Conservation (phyloP, 2,797 vertebrate genomes). For the Gephyroberyx darwinii region DNA sequence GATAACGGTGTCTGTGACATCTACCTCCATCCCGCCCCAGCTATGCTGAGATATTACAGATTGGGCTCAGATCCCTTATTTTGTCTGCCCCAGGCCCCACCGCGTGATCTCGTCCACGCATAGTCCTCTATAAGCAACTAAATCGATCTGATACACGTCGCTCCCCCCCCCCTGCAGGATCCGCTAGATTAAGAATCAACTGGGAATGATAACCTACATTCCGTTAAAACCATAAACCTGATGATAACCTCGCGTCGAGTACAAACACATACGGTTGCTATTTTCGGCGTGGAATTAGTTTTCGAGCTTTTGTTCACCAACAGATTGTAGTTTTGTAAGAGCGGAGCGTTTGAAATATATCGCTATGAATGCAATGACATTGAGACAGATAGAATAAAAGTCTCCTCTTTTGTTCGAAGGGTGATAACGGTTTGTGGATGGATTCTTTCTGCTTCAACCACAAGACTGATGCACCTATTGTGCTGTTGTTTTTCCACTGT, state of each 20-base stretch:
- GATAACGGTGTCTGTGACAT: slow-evolving; percentile 73
- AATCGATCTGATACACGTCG: slow-evolving; percentile 69
- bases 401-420: slow-evolving; percentile 22
- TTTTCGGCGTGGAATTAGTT: slow-evolving; percentile 39
- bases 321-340: slow-evolving; percentile 2
- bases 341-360: background rate
- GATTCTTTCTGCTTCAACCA: slow-evolving; percentile 56
- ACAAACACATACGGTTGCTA: slow-evolving; percentile 19
- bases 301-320: slow-evolving; percentile 15
- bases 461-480: slow-evolving; percentile 51
- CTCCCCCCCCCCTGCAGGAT: slow-evolving; percentile 47
- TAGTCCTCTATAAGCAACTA: slow-evolving; percentile 47
- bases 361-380: background rate
- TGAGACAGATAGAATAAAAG: slow-evolving; percentile 9
- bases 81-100: slow-evolving; percentile 42
- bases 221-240: slow-evolving; percentile 38
- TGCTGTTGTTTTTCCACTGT: slow-evolving; percentile 28
- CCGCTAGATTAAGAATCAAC: slow-evolving; percentile 58
- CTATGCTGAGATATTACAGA: slow-evolving; percentile 63
- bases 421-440: slow-evolving; percentile 38
- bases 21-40: slow-evolving; percentile 52
- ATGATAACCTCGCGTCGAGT: slow-evolving; percentile 50
- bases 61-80: slow-evolving; percentile 58
- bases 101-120: slow-evolving; percentile 36
- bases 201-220: slow-evolving; percentile 58